phyloP scores from a whole-genome alignment of 2,888 invertebrate genomes.

The Biston stratarius region DNA sequence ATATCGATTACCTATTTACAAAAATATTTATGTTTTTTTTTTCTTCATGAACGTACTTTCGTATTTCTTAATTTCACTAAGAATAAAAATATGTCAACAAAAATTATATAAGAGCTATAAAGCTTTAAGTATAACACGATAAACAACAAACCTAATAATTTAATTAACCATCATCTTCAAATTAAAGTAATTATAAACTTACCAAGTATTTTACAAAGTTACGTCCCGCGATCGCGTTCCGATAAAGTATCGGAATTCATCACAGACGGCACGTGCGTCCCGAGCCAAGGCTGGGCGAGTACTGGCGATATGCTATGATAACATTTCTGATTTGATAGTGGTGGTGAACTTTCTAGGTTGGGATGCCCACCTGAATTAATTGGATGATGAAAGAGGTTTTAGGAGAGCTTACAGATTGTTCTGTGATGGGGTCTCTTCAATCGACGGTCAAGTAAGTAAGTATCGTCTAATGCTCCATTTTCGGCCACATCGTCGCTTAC shows the following conservation, averaged over 20 bases:
- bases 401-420: not conserved
- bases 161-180: not conserved
- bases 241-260: constrained; percentile 36
- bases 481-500: no score
- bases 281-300: constrained; percentile 51
- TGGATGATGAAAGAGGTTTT: constrained; percentile 14
- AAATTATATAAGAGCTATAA: no score
- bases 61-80: no score
- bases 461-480: no score
- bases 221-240: constrained; percentile 48
- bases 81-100: no score
- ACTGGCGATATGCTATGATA: constrained; percentile 49
- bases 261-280: constrained; percentile 55
- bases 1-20: not conserved
- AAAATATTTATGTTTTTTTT: not conserved
- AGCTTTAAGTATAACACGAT: no score
- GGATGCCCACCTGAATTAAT: constrained; percentile 30
- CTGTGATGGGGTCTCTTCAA: not conserved
- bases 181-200: constrained; percentile 42
- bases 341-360: constrained; percentile 1
- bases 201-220: constrained; percentile 53
- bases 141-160: not conserved
- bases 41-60: not conserved
- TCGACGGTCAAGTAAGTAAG: no score
- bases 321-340: constrained; percentile 41